These are phyloP conservation scores for Drosophila robusta DNA, from an alignment of 2,888 invertebrate species.

Conservation along the genomic window DNA sequence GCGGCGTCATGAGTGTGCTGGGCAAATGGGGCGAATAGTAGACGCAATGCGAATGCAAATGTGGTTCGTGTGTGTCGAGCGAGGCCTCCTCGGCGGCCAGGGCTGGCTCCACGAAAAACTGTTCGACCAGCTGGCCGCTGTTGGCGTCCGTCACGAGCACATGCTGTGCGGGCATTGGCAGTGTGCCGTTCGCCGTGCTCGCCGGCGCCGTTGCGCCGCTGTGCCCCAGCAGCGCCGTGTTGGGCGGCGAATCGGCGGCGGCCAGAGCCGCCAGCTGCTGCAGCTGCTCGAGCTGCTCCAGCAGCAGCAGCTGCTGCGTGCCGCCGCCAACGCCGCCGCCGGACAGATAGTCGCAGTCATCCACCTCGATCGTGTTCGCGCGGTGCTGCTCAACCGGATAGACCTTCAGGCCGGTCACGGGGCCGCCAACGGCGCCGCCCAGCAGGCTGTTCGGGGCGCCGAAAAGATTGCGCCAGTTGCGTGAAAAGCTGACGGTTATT, in stretches of 20 bases:
- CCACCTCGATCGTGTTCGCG: slow-evolving; percentile 84
- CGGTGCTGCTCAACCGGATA: slow-evolving; percentile 79
- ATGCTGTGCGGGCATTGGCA: slow-evolving; percentile 70
- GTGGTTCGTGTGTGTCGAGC: slow-evolving; percentile 53
- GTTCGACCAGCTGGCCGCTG: slow-evolving; percentile 78
- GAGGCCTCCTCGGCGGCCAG: slow-evolving; percentile 63
- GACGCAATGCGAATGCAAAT: slow-evolving; percentile 81
- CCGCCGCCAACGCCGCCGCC: slow-evolving; percentile 64
- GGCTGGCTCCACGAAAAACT: slow-evolving; percentile 78
- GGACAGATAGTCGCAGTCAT: slow-evolving; percentile 82
- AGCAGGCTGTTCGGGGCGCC: slow-evolving; percentile 65
- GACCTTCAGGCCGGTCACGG: slow-evolving; percentile 61
- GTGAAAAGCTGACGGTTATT: slow-evolving; percentile 82
- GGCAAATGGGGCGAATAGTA: slow-evolving; percentile 80
- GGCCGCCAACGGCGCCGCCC: slow-evolving; percentile 52
- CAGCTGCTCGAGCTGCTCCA: slow-evolving; percentile 82
- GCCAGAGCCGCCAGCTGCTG: slow-evolving; percentile 82
- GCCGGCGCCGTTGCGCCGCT: slow-evolving; percentile 15
- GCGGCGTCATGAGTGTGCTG: slow-evolving; percentile 57
- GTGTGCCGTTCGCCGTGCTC: slow-evolving; percentile 44
- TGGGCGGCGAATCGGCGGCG: slow-evolving; percentile 82
- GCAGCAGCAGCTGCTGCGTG: slow-evolving; percentile 77
- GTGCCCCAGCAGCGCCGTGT: slow-evolving; percentile 51
- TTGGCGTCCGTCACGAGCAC: slow-evolving; percentile 81
- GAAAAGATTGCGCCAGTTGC: slow-evolving; percentile 84